Evolutionary conservation across 2,888 invertebrate genomes (phyloP).

Genomic region (Vannuccia rotundouncinata): DNA sequence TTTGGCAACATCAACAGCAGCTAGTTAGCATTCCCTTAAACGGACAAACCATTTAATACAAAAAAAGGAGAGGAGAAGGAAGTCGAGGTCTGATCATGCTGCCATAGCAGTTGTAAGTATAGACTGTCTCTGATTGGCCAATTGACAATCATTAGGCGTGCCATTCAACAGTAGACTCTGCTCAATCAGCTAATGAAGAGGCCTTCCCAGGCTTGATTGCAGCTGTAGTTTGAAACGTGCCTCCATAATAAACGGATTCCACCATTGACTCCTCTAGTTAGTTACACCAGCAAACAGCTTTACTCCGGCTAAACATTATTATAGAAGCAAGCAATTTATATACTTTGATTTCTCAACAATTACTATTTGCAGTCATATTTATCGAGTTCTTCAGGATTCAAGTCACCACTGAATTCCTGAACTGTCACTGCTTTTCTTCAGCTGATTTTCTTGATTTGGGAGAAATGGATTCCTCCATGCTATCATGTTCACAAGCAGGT

Average conservation of each 20-base stretch:
- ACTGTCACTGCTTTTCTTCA: too few relatives aligned
- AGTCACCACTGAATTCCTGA: too few relatives aligned
- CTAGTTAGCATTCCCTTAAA: not conserved
- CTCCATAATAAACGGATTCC: not conserved
- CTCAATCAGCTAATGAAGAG: not conserved
- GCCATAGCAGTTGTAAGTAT: not conserved
- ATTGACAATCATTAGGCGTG: not conserved
- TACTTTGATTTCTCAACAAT: not conserved
- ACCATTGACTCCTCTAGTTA: not conserved
- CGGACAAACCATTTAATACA: not conserved
- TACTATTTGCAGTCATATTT: too few relatives aligned
- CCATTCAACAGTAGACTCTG: not conserved
- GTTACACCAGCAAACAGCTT: not conserved
- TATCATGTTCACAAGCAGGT: not conserved
- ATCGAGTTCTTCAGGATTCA: too few relatives aligned
- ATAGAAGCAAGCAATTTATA: not conserved
- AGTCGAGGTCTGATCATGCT: not conserved
- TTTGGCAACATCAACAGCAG: not conserved
- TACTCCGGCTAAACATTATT: too few relatives aligned
- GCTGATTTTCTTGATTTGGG: too few relatives aligned
- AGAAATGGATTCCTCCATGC: not conserved
- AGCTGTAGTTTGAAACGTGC: not conserved
- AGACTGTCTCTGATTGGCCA: not conserved
- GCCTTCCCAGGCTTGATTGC: not conserved
- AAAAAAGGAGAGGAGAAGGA: not conserved